Conservation (phyloP, 2,113 vertebrate species). For the Nanorana parkeri region DNA sequence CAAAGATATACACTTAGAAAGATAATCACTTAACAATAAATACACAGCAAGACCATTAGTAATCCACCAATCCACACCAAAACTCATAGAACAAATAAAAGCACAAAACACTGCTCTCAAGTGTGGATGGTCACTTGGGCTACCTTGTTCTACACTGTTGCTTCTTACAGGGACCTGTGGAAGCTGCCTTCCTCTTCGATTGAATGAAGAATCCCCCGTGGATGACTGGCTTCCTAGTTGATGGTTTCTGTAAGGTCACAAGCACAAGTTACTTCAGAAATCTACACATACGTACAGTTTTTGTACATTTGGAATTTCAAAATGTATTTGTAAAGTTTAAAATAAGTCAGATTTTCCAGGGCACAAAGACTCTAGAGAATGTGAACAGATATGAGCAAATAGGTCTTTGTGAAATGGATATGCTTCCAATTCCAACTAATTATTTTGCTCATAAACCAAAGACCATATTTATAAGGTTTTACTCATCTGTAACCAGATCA, state of each 20-base stretch:
- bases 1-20: constrained; percentile 20
- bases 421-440: too few relatives aligned
- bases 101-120: constrained; percentile 58
- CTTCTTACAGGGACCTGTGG: constrained; percentile 93
- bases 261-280: constrained; percentile 47
- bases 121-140: constrained; percentile 66
- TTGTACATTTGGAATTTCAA: too few relatives aligned
- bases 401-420: too few relatives aligned
- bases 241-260: constrained; percentile 74
- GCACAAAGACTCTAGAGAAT: too few relatives aligned
- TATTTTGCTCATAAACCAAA: too few relatives aligned
- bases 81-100: constrained; percentile 31
- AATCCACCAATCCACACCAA: constrained; percentile 46
- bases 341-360: too few relatives aligned
- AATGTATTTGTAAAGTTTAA: too few relatives aligned
- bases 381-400: too few relatives aligned
- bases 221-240: constrained; percentile 83
- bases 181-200: constrained; percentile 90
- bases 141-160: constrained; percentile 96
- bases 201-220: constrained; percentile 79
- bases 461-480: too few relatives aligned
- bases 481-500: too few relatives aligned
- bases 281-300: too few relatives aligned
- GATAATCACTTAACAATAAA: constrained; percentile 21
- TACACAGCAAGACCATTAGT: constrained; percentile 35